phyloP scores from a whole-genome alignment of 2,888 invertebrate genomes.

The Ornithoptera alexandrae region DNA sequence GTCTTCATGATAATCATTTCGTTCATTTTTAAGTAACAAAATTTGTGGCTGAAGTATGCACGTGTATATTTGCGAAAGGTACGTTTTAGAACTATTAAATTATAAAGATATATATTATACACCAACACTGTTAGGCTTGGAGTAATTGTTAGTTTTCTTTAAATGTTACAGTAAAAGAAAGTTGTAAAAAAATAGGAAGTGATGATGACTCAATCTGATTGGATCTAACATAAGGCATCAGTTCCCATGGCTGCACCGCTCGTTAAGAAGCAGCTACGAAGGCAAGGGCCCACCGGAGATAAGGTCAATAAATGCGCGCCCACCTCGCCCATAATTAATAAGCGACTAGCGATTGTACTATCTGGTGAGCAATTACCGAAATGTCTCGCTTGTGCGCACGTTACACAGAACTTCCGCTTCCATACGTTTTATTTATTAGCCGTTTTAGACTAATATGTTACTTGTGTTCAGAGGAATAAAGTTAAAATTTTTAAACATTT shows the following conservation, averaged over 20 bases:
- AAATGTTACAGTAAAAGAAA: background rate
- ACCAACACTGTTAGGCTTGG: too few relatives aligned
- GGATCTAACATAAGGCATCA: conserved; percentile 30
- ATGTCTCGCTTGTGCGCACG: conserved; percentile 44
- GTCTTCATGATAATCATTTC: background rate
- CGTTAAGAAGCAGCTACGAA: conserved; percentile 63
- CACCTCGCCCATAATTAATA: conserved; percentile 70
- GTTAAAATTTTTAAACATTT: background rate
- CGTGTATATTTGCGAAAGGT: background rate
- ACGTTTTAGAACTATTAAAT: too few relatives aligned
- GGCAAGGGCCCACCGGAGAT: conserved; percentile 72
- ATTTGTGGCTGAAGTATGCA: background rate
- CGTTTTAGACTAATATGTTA: background rate
- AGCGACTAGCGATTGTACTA: conserved; percentile 54
- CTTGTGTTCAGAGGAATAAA: background rate
- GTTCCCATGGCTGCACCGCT: conserved; percentile 56
- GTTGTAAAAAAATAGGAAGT: conserved; percentile 5
- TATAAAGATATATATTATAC: too few relatives aligned
- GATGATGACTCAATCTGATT: conserved; percentile 15
- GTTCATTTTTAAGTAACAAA: background rate
- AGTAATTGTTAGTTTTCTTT: background rate
- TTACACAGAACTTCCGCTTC: background rate
- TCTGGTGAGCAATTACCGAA: conserved; percentile 64
- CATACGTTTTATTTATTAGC: background rate
- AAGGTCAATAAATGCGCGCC: conserved; percentile 74